These are phyloP conservation scores for Aelia acuminata DNA, from an alignment of 2,888 invertebrate species.

Conservation along the genomic window DNA sequence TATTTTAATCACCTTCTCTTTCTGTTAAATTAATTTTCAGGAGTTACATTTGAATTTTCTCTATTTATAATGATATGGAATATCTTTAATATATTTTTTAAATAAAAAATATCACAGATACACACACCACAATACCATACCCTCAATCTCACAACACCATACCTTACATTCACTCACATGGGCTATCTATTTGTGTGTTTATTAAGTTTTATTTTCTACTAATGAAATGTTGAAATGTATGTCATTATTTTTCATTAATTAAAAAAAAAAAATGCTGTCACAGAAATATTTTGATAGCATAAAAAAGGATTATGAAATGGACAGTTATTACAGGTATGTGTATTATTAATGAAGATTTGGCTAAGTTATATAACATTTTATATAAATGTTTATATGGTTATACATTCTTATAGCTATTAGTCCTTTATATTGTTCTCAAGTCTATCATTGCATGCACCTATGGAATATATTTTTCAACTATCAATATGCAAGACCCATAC, in stretches of 20 bases:
- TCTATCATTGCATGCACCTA: constrained; percentile 53
- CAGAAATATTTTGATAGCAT: neutral
- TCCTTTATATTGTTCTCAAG: constrained; percentile 39
- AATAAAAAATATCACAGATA: neutral
- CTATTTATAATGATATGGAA: neutral
- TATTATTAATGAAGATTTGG: constrained; percentile 43
- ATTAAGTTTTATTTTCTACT: too few species aligned
- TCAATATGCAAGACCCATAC: constrained; percentile 28
- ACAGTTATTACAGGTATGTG: neutral
- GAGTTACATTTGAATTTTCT: neutral
- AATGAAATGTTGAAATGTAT: too few species aligned
- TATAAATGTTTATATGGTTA: constrained; percentile 26
- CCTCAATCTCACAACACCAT: too few species aligned
- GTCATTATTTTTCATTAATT: too few species aligned
- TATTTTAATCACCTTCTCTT: neutral
- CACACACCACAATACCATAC: too few species aligned
- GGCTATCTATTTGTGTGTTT: neutral
- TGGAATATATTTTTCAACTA: constrained; percentile 45
- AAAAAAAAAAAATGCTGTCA: neutral
- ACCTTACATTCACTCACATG: neutral
- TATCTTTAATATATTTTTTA: neutral
- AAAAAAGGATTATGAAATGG: neutral
- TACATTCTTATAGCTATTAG: neutral
- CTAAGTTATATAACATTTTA: constrained; percentile 11
- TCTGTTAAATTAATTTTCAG: neutral